Evolutionary conservation across 53 echinoderm and acorn worm species (phyloP).

Genomic region (Antedon mediterranea): DNA sequence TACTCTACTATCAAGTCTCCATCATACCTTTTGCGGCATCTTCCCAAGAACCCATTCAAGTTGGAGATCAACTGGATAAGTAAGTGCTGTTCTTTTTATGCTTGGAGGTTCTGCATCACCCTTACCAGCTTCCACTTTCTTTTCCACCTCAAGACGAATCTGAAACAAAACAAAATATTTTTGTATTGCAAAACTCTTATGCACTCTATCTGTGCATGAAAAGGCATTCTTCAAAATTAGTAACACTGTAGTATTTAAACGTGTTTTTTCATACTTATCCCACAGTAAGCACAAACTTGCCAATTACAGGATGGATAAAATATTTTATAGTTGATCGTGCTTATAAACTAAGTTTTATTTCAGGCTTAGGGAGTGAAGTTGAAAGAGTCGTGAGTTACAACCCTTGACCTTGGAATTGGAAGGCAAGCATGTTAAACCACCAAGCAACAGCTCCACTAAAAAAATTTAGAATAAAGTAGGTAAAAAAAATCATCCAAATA

Average conservation of each 20-base stretch:
- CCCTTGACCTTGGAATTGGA: no score
- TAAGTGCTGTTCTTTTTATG: conserved; percentile 47
- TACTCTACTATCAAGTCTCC: no score
- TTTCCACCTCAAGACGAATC: conserved; percentile 75
- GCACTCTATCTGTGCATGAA: not conserved
- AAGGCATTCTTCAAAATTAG: not conserved
- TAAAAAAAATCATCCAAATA: no score
- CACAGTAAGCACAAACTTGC: no score
- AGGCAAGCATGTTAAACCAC: no score
- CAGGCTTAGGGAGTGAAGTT: no score
- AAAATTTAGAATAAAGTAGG: not conserved
- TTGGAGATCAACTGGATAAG: conserved; percentile 80
- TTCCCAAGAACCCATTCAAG: conserved; percentile 83
- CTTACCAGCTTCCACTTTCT: conserved; percentile 8
- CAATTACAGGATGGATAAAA: no score
- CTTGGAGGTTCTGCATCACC: conserved; percentile 17
- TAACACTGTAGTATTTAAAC: not conserved
- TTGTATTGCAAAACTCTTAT: not conserved
- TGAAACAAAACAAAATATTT: conserved; percentile 5
- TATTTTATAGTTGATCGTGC: no score
- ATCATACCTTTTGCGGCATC: conserved; percentile 86
- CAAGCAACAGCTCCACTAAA: no score
- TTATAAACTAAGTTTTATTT: no score
- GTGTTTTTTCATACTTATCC: no score
- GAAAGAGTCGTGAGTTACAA: no score